Evolutionary conservation across 1,140 invertebrate species (phyloP).

Genomic region (Gryllus bimaculatus): DNA sequence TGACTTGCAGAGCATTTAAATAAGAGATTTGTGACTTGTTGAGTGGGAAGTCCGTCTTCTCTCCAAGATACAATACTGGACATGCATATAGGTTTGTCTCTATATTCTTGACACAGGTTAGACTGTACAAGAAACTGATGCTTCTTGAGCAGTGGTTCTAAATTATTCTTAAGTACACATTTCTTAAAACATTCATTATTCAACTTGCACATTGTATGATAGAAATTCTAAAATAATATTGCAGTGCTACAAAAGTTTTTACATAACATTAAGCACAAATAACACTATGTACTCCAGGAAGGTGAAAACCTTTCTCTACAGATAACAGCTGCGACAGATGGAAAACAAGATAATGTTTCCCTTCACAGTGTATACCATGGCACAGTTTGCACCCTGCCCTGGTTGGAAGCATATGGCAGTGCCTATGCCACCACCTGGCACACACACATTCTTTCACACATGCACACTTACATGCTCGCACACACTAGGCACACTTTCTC

Average conservation of each 20-base stretch:
- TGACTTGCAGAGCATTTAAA: slow-evolving; percentile 4
- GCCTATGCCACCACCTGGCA: background rate
- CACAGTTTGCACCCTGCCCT: background rate
- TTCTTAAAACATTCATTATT: slow-evolving; percentile 1
- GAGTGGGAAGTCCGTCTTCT: background rate
- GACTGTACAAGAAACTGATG: background rate
- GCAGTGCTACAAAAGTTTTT: background rate
- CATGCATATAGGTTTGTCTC: too few species aligned
- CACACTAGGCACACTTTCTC: background rate
- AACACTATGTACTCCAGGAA: too few species aligned
- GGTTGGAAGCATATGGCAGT: background rate
- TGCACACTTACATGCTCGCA: background rate
- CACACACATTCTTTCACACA: background rate
- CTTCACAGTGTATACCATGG: background rate
- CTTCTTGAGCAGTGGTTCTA: background rate
- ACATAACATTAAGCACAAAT: background rate
- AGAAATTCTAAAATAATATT: background rate
- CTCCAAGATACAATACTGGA: background rate
- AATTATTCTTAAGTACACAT: background rate
- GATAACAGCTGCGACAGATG: background rate
- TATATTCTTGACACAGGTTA: background rate
- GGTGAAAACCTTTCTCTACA: background rate
- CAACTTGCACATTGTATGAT: background rate
- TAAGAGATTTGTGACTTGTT: background rate
- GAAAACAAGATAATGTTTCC: background rate